phyloP scores from a whole-genome alignment of 92 coral and sea anemone species.

The Porites evermanni region DNA sequence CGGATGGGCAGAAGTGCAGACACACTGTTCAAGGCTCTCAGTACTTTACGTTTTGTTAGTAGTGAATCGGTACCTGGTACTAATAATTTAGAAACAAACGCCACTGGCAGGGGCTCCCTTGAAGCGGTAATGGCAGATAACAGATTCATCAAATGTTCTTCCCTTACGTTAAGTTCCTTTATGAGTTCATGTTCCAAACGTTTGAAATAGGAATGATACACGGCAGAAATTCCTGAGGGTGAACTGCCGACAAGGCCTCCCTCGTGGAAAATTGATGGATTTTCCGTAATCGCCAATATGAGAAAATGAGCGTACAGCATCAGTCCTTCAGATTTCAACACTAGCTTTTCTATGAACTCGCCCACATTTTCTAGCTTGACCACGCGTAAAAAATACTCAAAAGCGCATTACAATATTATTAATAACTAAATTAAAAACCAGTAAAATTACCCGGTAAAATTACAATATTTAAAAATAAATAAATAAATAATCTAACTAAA shows the following conservation, averaged over 20 bases:
- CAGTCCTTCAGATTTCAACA: constrained; percentile 45
- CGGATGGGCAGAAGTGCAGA: constrained; percentile 56
- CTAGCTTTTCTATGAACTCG: background rate
- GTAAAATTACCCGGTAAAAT: no score
- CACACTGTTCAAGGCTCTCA: constrained; percentile 20
- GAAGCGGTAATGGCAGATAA: constrained; percentile 1
- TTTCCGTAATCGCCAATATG: background rate
- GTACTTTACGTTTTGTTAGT: background rate
- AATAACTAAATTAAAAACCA: no score
- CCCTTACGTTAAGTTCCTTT: background rate
- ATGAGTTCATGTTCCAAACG: constrained; percentile 21
- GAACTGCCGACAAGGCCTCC: background rate
- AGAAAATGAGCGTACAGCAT: constrained; percentile 15
- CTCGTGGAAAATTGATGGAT: no score
- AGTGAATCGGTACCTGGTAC: background rate
- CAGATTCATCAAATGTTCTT: background rate
- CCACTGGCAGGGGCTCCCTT: constrained; percentile 41
- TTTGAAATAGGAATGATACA: constrained; percentile 2
- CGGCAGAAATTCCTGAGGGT: constrained; percentile 5
- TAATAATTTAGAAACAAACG: constrained; percentile 5
- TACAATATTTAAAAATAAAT: no score
- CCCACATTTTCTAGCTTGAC: background rate
- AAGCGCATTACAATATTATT: no score
- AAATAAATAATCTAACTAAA: no score
- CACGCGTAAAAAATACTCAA: no score